phyloP scores from a whole-genome alignment of 1,140 invertebrate species.

The Heliothis subflexa region DNA sequence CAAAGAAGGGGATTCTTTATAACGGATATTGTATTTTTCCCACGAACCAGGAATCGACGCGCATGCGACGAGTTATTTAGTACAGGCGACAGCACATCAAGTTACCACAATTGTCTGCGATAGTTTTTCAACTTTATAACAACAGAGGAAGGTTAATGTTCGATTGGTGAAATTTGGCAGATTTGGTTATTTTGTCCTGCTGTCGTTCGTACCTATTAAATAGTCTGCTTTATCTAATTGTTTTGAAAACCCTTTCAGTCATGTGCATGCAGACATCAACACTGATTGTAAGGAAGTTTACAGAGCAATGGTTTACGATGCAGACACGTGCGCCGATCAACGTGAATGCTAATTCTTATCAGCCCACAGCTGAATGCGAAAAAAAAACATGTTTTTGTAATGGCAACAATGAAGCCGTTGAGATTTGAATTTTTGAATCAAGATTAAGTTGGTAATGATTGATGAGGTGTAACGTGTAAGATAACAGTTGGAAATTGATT shows the following conservation, averaged over 20 bases:
- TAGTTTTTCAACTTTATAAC: too few relatives aligned
- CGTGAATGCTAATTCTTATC: conserved; percentile 48
- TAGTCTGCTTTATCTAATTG: background rate
- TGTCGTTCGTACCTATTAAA: too few relatives aligned
- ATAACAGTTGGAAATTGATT: background rate
- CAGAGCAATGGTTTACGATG: conserved; percentile 13
- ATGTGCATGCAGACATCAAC: background rate
- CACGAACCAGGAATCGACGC: background rate
- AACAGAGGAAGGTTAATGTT: too few relatives aligned
- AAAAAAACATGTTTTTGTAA: conserved; percentile 23
- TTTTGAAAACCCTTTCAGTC: conserved; percentile 12
- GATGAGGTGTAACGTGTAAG: background rate
- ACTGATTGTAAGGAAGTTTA: conserved; percentile 13
- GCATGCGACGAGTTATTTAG: background rate
- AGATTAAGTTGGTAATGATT: conserved; percentile 11
- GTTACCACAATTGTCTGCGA: too few relatives aligned
- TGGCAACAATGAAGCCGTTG: conserved; percentile 19
- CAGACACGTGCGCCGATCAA: conserved; percentile 31
- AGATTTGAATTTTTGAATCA: background rate
- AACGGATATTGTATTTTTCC: conserved; percentile 1
- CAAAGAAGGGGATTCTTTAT: background rate
- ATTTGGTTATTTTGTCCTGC: too few relatives aligned
- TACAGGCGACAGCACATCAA: too few relatives aligned
- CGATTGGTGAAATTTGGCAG: too few relatives aligned
- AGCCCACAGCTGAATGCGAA: conserved; percentile 1